Conservation (phyloP, 2,113 vertebrate species). For the Vulpes lagopus region DNA sequence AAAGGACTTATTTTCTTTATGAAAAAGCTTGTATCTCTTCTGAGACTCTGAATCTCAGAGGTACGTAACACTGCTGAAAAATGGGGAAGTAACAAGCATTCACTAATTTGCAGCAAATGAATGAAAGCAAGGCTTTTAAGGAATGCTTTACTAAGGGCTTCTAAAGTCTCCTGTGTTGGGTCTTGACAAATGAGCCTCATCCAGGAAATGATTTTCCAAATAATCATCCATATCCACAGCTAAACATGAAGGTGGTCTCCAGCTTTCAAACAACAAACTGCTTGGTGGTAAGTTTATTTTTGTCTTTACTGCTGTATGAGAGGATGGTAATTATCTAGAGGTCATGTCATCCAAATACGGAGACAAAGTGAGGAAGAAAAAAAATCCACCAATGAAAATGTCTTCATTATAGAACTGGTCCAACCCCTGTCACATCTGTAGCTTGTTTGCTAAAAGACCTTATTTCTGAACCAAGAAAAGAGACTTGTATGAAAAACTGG, state of each 20-base stretch:
- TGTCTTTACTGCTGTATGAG: constrained; percentile 41
- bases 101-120: background rate
- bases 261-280: constrained; percentile 43
- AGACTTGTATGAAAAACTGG: background rate
- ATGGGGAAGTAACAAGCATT: background rate
- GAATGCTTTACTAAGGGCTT: constrained; percentile 35
- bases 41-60: constrained; percentile 12
- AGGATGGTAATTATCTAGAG: constrained; percentile 9
- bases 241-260: constrained; percentile 53
- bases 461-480: constrained; percentile 34
- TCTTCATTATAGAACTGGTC: background rate
- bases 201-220: constrained; percentile 65
- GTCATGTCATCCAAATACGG: constrained; percentile 1
- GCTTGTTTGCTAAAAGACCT: background rate
- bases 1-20: background rate
- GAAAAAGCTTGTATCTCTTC: background rate
- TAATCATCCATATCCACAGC: background rate
- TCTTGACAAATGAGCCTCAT: constrained; percentile 10
- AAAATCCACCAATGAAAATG: background rate
- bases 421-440: background rate
- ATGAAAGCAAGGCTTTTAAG: constrained; percentile 34
- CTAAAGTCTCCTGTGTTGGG: constrained; percentile 33
- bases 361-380: background rate
- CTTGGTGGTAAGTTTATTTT: constrained; percentile 27
- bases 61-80: constrained; percentile 20